Percentiles rank a stretch among this genome's conserved stretches.
Evolutionary conservation across 2,888 invertebrate species (phyloP).

Genomic region (Drosophila macrothrix): DNA sequence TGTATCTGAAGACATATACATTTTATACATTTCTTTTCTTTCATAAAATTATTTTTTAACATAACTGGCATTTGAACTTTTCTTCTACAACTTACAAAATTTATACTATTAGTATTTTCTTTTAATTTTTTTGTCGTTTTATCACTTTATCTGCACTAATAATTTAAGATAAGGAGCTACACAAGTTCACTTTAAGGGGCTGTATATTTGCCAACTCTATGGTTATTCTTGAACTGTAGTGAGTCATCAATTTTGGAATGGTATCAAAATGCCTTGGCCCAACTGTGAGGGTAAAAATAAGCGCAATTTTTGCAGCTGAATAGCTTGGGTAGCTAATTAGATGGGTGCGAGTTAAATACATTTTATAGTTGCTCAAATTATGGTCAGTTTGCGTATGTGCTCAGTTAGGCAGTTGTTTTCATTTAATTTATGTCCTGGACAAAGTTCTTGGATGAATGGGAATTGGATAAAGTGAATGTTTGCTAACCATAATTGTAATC

Average conservation of each 20-base stretch:
- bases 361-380: slow-evolving; percentile 20
- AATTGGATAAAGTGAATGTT: slow-evolving; percentile 25
- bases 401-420: slow-evolving; percentile 16
- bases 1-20: not conserved
- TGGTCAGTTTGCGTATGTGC: slow-evolving; percentile 44
- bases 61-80: not conserved
- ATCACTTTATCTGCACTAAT: not conserved
- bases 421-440: slow-evolving; percentile 31
- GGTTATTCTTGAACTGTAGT: not conserved
- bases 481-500: slow-evolving; percentile 85
- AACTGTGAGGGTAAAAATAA: not conserved
- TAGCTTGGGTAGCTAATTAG: slow-evolving; percentile 52
- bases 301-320: slow-evolving; percentile 4
- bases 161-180: not conserved
- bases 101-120: not conserved
- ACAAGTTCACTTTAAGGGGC: not conserved
- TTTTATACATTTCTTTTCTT: not conserved
- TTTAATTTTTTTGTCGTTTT: not conserved
- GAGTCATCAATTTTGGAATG: slow-evolving; percentile 7
- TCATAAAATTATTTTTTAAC: not conserved
- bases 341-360: slow-evolving; percentile 1
- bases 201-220: not conserved
- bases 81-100: not conserved
- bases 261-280: not conserved
- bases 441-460: not conserved